A percentile compares a stretch with the other conserved stretches of the same genome.
These are phyloP conservation scores for Melanostoma scalare DNA, from an alignment of 2,888 invertebrate species.

Conservation along the genomic window DNA sequence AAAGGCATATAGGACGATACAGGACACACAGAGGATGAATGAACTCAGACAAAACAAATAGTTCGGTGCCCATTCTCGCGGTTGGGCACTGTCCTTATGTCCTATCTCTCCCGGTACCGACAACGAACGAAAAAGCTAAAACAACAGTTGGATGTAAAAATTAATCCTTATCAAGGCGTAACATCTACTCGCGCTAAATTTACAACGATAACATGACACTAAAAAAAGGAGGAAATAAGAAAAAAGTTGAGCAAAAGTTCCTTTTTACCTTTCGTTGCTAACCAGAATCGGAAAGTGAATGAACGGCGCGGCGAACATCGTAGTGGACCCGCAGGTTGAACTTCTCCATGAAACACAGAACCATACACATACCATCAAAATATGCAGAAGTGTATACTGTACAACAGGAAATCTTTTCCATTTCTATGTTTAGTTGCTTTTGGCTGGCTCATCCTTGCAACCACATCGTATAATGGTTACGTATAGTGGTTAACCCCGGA, in stretches of 20 bases:
- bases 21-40: constrained; percentile 52
- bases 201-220: constrained; percentile 24
- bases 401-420: constrained; percentile 55
- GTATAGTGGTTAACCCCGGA: constrained; percentile 69
- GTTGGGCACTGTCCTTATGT: constrained; percentile 29
- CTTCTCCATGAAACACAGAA: constrained; percentile 29
- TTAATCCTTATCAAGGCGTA: constrained; percentile 61
- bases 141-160: constrained; percentile 51
- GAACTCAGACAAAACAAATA: constrained; percentile 63
- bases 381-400: constrained; percentile 21
- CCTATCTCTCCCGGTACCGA: background rate
- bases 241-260: constrained; percentile 7
- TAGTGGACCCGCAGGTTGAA: constrained; percentile 57
- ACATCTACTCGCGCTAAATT: constrained; percentile 31
- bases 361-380: background rate
- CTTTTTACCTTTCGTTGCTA: constrained; percentile 8
- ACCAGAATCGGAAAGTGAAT: constrained; percentile 38
- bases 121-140: background rate
- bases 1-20: background rate
- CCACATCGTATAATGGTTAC: constrained; percentile 36
- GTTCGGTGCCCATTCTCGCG: constrained; percentile 49
- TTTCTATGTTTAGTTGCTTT: constrained; percentile 54
- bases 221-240: constrained; percentile 3
- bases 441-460: constrained; percentile 29
- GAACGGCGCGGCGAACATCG: constrained; percentile 29